These are phyloP conservation scores for Exephanes ischioxanthus DNA, from an alignment of 2,888 invertebrate genomes.

Conservation along the genomic window DNA sequence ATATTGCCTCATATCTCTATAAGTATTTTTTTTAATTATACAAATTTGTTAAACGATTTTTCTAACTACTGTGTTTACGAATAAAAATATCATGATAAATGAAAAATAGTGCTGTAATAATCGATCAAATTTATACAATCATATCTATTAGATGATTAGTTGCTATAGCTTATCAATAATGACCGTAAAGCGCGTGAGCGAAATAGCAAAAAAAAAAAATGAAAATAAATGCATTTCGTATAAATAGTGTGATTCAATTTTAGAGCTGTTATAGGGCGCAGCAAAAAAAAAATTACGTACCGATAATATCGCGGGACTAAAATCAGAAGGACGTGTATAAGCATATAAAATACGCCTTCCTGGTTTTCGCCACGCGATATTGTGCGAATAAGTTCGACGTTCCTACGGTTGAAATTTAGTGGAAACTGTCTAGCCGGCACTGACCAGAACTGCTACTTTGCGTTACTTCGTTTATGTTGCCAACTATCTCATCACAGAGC, in stretches of 20 bases:
- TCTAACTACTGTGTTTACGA: not conserved
- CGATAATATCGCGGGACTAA: not conserved
- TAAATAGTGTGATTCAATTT: not conserved
- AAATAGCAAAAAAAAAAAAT: not conserved
- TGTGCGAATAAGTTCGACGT: not conserved
- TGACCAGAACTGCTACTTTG: not conserved
- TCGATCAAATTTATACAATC: not conserved
- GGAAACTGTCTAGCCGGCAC: not conserved
- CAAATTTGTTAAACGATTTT: not conserved
- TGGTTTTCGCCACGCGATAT: not conserved
- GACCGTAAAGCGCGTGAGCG: not conserved
- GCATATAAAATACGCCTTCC: too few relatives aligned
- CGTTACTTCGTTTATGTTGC: not conserved
- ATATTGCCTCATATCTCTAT: not conserved
- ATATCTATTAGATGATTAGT: not conserved
- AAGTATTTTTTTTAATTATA: not conserved
- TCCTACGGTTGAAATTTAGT: not conserved
- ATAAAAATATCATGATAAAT: not conserved
- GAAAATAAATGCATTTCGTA: too few relatives aligned
- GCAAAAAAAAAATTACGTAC: not conserved
- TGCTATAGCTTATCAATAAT: not conserved
- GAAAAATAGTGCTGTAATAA: not conserved
- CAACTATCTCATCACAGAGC: constrained; percentile 33
- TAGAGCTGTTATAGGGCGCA: not conserved
- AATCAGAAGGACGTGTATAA: not conserved